Conservation (phyloP, 2,797 vertebrate genomes). For the Nyctibius grandis region DNA sequence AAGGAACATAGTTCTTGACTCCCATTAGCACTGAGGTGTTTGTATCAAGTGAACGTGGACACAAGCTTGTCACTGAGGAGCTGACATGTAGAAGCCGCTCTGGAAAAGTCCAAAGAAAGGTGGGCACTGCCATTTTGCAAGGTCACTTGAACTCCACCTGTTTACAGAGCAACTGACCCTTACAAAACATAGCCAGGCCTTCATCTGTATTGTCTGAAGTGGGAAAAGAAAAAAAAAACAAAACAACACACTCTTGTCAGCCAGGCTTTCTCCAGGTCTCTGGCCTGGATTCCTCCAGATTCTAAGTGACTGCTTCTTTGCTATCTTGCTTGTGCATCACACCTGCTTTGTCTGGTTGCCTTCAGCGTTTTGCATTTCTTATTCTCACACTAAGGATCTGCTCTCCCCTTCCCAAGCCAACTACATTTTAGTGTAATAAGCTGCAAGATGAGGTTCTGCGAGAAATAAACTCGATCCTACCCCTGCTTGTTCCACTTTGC, state of each 20-base stretch:
- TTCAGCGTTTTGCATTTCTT: neutral
- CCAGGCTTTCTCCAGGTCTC: neutral
- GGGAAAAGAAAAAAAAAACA: neutral
- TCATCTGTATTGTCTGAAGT: neutral
- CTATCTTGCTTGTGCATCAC: neutral
- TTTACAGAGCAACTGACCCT: neutral
- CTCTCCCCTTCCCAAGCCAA: neutral
- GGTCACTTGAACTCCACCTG: neutral
- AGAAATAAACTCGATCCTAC: neutral
- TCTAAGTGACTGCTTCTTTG: neutral
- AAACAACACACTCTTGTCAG: neutral
- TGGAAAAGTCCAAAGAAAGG: neutral
- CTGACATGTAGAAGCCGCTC: fast-evolving
- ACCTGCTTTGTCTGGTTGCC: neutral
- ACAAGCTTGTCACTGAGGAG: neutral
- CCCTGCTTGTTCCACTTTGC: neutral
- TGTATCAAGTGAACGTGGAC: neutral
- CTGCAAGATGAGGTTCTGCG: neutral
- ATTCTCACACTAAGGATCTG: neutral
- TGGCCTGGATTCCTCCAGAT: neutral
- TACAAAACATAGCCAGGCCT: neutral
- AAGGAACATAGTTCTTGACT: neutral
- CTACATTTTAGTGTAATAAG: neutral
- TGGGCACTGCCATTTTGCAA: neutral
- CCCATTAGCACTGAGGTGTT: neutral